A percentile compares a stretch with the other conserved stretches of the same genome.
These are phyloP conservation scores for Atta colombica DNA, from an alignment of 1,140 invertebrate species.

Conservation along the genomic window DNA sequence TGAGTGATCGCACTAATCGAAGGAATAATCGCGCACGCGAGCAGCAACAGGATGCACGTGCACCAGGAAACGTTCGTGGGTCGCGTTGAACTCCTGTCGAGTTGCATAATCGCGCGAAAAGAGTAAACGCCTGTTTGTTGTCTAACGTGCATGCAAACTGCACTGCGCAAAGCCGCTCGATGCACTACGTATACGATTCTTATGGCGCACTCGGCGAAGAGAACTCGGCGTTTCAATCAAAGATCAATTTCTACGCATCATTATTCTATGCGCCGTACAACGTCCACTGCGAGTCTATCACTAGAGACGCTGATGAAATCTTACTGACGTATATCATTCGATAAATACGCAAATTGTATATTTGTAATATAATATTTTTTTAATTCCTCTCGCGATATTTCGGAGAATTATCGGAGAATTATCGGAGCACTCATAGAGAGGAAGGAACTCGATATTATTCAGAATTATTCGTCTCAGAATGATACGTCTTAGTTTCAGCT, in stretches of 20 bases:
- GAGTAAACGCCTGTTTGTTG: neutral
- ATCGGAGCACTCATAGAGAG: neutral
- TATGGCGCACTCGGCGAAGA: neutral
- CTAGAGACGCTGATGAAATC: conserved; percentile 20
- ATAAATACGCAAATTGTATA: neutral
- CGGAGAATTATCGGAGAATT: neutral
- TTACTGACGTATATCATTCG: conserved; percentile 13
- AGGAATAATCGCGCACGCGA: conserved; percentile 57
- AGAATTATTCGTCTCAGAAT: neutral
- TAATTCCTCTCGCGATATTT: neutral
- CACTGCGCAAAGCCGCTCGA: neutral
- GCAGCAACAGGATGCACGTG: conserved; percentile 43
- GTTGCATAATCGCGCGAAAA: conserved; percentile 50
- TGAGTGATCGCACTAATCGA: conserved; percentile 17
- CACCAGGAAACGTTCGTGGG: conserved; percentile 70
- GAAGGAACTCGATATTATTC: neutral
- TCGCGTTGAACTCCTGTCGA: conserved; percentile 30
- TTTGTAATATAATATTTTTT: neutral
- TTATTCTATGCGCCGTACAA: neutral
- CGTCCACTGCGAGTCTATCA: conserved; percentile 5
- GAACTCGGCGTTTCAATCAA: neutral
- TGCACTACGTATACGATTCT: neutral
- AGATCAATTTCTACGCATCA: conserved; percentile 1
- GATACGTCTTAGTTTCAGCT: neutral
- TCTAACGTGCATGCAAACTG: neutral